Conservation (phyloP, 1,140 invertebrate genomes). For the Pantala flavescens region DNA sequence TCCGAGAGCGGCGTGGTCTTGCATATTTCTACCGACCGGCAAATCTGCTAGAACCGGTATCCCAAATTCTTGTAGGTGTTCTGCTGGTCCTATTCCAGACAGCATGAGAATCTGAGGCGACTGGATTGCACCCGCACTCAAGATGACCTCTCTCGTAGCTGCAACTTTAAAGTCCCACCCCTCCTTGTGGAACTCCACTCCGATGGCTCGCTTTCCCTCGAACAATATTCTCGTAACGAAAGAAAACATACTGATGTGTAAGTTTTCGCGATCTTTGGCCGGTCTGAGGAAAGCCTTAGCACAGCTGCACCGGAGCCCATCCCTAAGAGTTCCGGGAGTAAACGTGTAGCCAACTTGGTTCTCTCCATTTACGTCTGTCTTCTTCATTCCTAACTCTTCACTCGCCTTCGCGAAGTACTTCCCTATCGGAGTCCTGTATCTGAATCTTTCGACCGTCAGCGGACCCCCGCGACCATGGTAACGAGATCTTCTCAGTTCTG, state of each 20-base stretch:
- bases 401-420: slow-evolving; percentile 29
- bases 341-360: slow-evolving; percentile 26
- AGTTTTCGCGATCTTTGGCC: slow-evolving; percentile 37
- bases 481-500: slow-evolving; percentile 12
- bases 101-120: slow-evolving; percentile 49
- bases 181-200: slow-evolving; percentile 19
- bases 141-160: slow-evolving; percentile 41
- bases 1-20: not conserved
- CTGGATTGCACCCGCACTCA: slow-evolving; percentile 46
- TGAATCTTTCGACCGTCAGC: not conserved
- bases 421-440: not conserved
- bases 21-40: slow-evolving; percentile 13
- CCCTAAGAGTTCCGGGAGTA: slow-evolving; percentile 36
- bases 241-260: slow-evolving; percentile 39
- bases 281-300: slow-evolving; percentile 44
- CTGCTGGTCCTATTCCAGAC: slow-evolving; percentile 44
- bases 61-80: slow-evolving; percentile 34
- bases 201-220: slow-evolving; percentile 29
- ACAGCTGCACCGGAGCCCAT: slow-evolving; percentile 44
- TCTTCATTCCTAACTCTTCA: slow-evolving; percentile 30
- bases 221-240: slow-evolving; percentile 41
- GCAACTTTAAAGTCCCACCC: slow-evolving; percentile 28
- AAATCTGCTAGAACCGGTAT: slow-evolving; percentile 26
- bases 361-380: slow-evolving; percentile 34
- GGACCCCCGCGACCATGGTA: not conserved